A percentile compares a stretch with the other conserved stretches of the same genome.
Conservation (phyloP, 1,140 invertebrate genomes). For the Conus betulinus region DNA sequence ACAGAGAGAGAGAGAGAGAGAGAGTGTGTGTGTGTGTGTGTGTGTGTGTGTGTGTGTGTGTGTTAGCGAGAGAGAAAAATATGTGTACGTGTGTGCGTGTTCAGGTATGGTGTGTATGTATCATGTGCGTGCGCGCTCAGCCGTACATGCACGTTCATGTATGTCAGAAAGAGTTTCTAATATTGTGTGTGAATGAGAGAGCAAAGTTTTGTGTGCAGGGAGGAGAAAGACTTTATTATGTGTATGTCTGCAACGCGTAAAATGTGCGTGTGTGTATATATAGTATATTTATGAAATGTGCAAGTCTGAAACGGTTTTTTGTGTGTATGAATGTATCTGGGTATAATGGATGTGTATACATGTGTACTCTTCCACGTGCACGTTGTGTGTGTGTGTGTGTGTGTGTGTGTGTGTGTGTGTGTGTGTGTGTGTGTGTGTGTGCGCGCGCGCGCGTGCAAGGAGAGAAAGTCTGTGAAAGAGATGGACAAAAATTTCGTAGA, state of each 20-base stretch:
- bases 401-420: not conserved
- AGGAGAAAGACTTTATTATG: too few relatives aligned
- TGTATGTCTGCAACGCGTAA: too few relatives aligned
- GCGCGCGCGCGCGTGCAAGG: too few relatives aligned
- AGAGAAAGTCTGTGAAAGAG: too few relatives aligned
- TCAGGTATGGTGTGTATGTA: not conserved
- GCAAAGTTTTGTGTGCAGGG: too few relatives aligned
- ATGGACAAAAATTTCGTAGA: too few relatives aligned
- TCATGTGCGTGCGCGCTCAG: too few relatives aligned
- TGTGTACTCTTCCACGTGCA: not conserved
- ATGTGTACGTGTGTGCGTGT: not conserved
- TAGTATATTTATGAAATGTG: not conserved
- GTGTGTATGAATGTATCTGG: not conserved
- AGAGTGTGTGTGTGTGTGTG: constrained; percentile 1
- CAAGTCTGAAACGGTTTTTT: not conserved
- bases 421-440: not conserved
- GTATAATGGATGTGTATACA: not conserved
- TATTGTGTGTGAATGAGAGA: not conserved
- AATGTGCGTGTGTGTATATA: not conserved
- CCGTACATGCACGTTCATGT: not conserved
- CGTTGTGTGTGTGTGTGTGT: constrained; percentile 1
- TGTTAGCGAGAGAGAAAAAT: not conserved
- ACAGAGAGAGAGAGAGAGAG: too few relatives aligned
- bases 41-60: not conserved
- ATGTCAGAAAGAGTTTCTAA: not conserved